phyloP scores from a whole-genome alignment of 2,113 vertebrate species.

The Crotalus horridus region DNA sequence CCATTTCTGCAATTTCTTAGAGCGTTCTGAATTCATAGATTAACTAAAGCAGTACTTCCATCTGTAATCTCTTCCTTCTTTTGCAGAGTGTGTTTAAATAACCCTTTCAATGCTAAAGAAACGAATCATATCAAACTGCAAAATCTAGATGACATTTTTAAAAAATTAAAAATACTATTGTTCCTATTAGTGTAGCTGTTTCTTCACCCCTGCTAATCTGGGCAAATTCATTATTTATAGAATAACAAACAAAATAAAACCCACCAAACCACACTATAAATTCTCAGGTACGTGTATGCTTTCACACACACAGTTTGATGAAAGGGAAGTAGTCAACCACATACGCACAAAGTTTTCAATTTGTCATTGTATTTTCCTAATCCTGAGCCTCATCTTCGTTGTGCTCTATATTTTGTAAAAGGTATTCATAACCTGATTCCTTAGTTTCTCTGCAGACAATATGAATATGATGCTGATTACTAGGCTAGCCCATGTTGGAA shows the following conservation, averaged over 20 bases:
- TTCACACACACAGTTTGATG: neutral
- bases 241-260: neutral
- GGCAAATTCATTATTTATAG: neutral
- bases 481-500: neutral
- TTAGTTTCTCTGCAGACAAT: constrained; percentile 4
- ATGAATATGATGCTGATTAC: neutral
- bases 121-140: neutral
- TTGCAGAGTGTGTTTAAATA: neutral
- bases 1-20: neutral
- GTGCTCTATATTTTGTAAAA: constrained; percentile 1
- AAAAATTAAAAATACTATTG: neutral
- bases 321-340: neutral
- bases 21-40: neutral
- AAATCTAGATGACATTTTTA: neutral
- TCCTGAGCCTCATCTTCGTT: neutral
- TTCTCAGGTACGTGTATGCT: neutral
- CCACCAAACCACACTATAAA: neutral
- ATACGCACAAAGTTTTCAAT: neutral
- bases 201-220: neutral
- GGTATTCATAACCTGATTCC: neutral
- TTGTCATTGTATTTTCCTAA: neutral
- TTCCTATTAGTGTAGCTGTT: neutral
- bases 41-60: neutral
- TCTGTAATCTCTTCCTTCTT: neutral
- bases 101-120: neutral